A percentile compares a stretch with the other conserved stretches of the same genome.
These are phyloP conservation scores for Lamprotornis superbus DNA, from an alignment of 2,113 vertebrate species.

Conservation along the genomic window DNA sequence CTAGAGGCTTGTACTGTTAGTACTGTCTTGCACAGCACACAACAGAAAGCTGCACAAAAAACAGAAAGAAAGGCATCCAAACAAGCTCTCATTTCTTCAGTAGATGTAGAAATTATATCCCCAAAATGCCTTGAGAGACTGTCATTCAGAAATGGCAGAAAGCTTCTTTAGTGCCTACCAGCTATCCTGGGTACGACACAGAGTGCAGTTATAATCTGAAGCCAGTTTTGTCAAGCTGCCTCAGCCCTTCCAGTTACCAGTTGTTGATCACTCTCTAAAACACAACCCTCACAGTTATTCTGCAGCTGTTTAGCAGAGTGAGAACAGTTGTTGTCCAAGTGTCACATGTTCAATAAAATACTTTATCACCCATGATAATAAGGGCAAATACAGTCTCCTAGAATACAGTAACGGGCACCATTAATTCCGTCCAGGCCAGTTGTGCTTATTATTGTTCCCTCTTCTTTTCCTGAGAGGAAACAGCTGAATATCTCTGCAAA, in stretches of 20 bases:
- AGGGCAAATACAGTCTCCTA: neutral
- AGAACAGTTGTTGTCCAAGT: neutral
- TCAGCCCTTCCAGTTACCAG: neutral
- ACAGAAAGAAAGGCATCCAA: neutral
- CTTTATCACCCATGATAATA: neutral
- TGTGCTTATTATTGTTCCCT: neutral
- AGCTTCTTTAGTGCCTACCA: neutral
- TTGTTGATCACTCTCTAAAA: neutral
- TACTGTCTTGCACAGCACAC: neutral
- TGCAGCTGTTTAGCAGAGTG: neutral
- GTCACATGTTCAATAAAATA: neutral
- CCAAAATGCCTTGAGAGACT: neutral
- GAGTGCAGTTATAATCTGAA: neutral
- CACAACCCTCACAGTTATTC: neutral
- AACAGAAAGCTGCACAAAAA: neutral
- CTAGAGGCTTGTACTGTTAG: neutral
- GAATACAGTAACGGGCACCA: neutral
- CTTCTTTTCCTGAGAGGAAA: neutral
- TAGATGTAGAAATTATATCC: neutral
- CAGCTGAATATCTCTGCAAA: conserved; percentile 11
- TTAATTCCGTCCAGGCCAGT: neutral
- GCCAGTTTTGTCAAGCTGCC: neutral
- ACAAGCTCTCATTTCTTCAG: neutral
- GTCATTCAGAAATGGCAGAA: neutral
- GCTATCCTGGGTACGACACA: neutral